Base-by-base conservation (phyloP, 2,797 vertebrate species). In the Picus viridis region DNA sequence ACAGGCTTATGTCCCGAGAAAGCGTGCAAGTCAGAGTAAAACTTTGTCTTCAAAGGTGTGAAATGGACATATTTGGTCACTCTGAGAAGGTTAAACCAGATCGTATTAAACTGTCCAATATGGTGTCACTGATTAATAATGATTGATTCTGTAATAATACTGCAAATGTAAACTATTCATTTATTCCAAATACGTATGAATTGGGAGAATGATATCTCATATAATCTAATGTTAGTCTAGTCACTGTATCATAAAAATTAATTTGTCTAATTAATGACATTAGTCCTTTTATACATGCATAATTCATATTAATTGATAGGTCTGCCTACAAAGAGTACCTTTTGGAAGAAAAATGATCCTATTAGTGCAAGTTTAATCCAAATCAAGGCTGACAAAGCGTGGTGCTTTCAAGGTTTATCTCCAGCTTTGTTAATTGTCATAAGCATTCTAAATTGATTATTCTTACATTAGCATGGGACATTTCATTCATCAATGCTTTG, bases 251-350 rank as follows among this genome's bases (percentile, higher is more conserved):
- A 98, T 98, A 98, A 98, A 98, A 99, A 99, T 98, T 98, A 99
- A 99, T 99, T 99, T 98, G 98, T 98, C 98, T 98, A 99, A 99
- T 99, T 99, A 99, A 99, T 99, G 98, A 98, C 98, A 98, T 99
- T 98, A 98, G 98, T 98, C 98, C 98, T 99, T 99, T 98, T 98
- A 98, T 98, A 98, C 98, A 98, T 99, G 98, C 98, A 99, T 99
- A 99, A 99, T 99, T 99, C 98, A 99, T 99, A 99, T 99, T 99
- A 99, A 99, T 98, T 99, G 99, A 99, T 99, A 98, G 97, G 95
- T 96, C 97, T 98, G 97, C 97, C 98, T 98, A 98, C 98, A 98
- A 98, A 97, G 97, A 98, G 98, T 98, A 98, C 98, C 98, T 99
- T 98, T 98, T 95, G 97, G 97, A 98, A 98, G 98, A 99, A 98